These are phyloP conservation scores for Burhinus oedicnemus DNA, from an alignment of 2,113 vertebrate species.

Conservation along the genomic window DNA sequence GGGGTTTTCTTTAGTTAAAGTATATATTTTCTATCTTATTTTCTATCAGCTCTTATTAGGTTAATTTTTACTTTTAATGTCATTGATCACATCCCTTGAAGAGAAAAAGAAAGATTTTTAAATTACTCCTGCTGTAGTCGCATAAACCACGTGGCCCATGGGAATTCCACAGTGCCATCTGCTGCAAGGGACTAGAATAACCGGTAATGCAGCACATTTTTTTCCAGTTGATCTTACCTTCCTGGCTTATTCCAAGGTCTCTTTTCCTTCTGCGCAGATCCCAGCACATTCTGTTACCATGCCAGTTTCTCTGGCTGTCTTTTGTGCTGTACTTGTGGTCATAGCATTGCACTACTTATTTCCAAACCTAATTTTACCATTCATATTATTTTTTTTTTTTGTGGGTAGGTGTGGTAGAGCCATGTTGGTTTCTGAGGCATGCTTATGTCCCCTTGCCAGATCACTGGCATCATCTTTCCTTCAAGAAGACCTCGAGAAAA, in stretches of 20 bases:
- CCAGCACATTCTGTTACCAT: not conserved
- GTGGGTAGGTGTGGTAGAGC: not conserved
- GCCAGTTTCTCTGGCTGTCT: not conserved
- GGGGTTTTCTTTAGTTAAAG: not conserved
- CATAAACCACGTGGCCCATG: not conserved
- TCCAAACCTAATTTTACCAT: not conserved
- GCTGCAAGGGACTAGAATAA: not conserved
- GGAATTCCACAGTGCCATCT: conserved; percentile 23
- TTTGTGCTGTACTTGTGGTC: not conserved
- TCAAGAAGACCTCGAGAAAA: conserved; percentile 15
- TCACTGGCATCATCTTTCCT: conserved; percentile 6
- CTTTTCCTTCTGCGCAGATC: not conserved
- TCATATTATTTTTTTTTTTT: not conserved
- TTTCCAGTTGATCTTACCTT: not conserved
- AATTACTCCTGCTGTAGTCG: not conserved
- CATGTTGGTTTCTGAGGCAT: not conserved
- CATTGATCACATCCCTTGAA: not conserved
- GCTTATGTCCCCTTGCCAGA: not conserved
- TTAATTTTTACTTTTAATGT: not conserved
- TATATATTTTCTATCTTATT: not conserved
- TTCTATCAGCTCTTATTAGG: not conserved
- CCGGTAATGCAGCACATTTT: not conserved
- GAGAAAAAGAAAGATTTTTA: conserved; percentile 5
- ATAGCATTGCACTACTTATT: not conserved
- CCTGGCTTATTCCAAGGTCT: not conserved